A percentile compares a stretch with the other conserved stretches of the same genome.
Evolutionary conservation across 2,113 vertebrate species (phyloP).

Genomic region (Callionymus lyra): DNA sequence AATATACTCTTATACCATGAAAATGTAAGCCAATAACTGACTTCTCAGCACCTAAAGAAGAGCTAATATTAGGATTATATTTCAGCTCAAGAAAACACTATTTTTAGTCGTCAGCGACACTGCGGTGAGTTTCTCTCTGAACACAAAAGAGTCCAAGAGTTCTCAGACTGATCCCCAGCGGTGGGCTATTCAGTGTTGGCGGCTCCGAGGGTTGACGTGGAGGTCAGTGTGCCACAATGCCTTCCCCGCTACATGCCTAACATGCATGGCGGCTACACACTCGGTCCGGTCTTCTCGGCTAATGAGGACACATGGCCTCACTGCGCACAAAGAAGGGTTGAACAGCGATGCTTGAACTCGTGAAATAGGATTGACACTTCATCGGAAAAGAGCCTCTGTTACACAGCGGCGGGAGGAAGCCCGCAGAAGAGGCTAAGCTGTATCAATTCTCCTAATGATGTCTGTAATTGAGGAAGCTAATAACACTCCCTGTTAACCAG

Average conservation of each 20-base stretch:
- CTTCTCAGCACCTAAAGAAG: too few relatives aligned
- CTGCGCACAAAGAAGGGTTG: conserved; percentile 20
- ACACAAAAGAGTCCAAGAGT: too few relatives aligned
- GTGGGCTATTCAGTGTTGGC: background rate
- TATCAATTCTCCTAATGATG: conserved; percentile 67
- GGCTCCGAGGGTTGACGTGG: conserved; percentile 23
- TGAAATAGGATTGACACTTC: conserved; percentile 52
- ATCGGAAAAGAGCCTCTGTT: conserved; percentile 37
- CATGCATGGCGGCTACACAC: conserved; percentile 12
- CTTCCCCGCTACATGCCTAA: conserved; percentile 5
- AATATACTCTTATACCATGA: too few relatives aligned
- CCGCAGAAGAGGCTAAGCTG: conserved; percentile 47
- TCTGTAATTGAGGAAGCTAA: conserved; percentile 65
- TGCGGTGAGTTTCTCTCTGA: too few relatives aligned
- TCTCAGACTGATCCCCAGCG: too few relatives aligned
- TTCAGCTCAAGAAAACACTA: too few relatives aligned
- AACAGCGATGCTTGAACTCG: conserved; percentile 41
- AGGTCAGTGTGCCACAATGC: conserved; percentile 29
- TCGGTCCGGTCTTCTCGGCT: conserved; percentile 8
- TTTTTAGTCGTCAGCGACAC: too few relatives aligned
- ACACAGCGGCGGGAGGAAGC: conserved; percentile 29
- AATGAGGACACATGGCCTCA: conserved; percentile 36
- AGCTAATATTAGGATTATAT: too few relatives aligned
- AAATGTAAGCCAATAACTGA: too few relatives aligned
- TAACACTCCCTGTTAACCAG: conserved; percentile 61